phyloP scores from a whole-genome alignment of 2,888 invertebrate genomes.

The Lochmaea crataegi region DNA sequence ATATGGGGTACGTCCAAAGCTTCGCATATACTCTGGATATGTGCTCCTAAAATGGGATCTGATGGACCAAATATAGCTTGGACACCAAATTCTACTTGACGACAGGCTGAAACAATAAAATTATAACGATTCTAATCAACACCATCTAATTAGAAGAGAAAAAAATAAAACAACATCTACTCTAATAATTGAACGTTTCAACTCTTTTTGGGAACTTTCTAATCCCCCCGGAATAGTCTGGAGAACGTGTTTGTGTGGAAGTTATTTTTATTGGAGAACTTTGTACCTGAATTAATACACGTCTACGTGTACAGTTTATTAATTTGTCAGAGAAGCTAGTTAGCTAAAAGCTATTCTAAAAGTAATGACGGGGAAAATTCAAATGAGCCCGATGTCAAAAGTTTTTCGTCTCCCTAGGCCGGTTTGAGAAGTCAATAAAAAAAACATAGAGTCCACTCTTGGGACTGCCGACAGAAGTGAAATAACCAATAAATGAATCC shows the following conservation, averaged over 20 bases:
- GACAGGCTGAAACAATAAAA: conserved; percentile 73
- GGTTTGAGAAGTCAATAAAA: not conserved
- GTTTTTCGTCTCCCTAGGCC: not conserved
- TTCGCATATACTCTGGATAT: conserved; percentile 90
- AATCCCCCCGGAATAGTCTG: conserved; percentile 28
- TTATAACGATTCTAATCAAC: not conserved
- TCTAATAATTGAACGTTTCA: conserved; percentile 24
- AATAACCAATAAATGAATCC: too few species aligned
- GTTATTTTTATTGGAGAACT: conserved; percentile 34
- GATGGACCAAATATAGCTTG: conserved; percentile 90
- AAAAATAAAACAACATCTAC: conserved; percentile 23
- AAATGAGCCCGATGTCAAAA: conserved; percentile 13
- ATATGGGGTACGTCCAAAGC: conserved; percentile 92
- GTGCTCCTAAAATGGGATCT: conserved; percentile 83
- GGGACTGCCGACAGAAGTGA: too few species aligned
- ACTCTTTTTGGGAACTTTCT: conserved; percentile 28
- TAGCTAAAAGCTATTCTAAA: conserved; percentile 28
- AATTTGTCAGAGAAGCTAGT: conserved; percentile 32
- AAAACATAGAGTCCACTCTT: too few species aligned
- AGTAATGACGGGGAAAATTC: conserved; percentile 33
- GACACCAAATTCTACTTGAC: conserved; percentile 85
- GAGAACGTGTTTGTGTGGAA: conserved; percentile 37
- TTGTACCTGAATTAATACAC: conserved; percentile 36
- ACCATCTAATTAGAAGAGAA: conserved; percentile 8
- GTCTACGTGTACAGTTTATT: conserved; percentile 34